phyloP scores from a whole-genome alignment of 2,113 vertebrate species.

The Lagopus muta region DNA sequence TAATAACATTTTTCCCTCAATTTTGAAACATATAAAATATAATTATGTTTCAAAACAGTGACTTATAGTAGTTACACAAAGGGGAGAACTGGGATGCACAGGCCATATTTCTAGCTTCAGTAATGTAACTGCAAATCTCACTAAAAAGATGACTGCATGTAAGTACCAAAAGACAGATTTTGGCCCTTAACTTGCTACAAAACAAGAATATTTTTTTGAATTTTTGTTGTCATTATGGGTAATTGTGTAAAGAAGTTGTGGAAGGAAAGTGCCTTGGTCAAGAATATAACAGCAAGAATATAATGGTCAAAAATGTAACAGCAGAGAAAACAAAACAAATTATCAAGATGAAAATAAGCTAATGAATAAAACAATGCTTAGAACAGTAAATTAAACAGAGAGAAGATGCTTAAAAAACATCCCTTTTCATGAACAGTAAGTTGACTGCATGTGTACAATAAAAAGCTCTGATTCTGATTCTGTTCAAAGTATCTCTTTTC shows the following conservation, averaged over 20 bases:
- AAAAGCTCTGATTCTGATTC: not conserved
- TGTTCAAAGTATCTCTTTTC: not conserved
- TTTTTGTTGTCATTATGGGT: constrained; percentile 30
- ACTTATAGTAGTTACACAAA: not conserved
- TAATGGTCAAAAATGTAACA: constrained; percentile 6
- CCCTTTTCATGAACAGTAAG: not conserved
- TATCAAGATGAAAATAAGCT: not conserved
- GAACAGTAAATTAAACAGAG: not conserved
- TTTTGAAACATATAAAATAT: not conserved
- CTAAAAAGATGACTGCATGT: not conserved
- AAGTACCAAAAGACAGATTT: not conserved
- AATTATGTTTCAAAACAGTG: not conserved
- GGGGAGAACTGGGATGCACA: not conserved
- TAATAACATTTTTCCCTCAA: not conserved
- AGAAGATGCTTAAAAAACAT: not conserved
- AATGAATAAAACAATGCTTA: not conserved
- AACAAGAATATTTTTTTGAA: not conserved
- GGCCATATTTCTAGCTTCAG: not conserved
- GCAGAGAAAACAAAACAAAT: constrained; percentile 13
- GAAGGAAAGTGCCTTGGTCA: constrained; percentile 24
- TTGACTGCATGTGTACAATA: not conserved
- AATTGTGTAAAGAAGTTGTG: not conserved
- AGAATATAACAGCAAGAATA: not conserved
- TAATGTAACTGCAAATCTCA: not conserved
- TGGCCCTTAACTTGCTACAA: not conserved